Conservation (phyloP, 2,888 invertebrate species). For the Zele albiditarsus region DNA sequence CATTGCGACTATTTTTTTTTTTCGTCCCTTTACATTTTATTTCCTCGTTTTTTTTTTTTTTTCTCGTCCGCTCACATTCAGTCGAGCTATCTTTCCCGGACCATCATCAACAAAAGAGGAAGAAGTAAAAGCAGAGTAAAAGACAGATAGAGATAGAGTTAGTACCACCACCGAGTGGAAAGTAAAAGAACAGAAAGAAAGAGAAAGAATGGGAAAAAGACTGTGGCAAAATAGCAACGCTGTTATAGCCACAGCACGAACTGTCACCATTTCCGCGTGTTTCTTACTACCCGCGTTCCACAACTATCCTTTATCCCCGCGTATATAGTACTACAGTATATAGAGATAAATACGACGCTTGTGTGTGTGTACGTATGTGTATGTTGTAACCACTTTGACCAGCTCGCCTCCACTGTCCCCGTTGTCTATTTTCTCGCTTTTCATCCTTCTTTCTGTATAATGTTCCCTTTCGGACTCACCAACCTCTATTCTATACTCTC, state of each 20-base stretch:
- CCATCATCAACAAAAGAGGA: conserved; percentile 44
- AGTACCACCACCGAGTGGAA: conserved; percentile 11
- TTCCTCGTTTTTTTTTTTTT: conserved; percentile 19
- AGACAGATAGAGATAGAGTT: conserved; percentile 43
- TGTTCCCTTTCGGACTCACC: conserved; percentile 12
- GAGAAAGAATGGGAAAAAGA: conserved; percentile 47
- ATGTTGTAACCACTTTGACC: conserved; percentile 32
- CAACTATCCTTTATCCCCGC: conserved; percentile 48
- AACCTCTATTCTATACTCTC: conserved; percentile 33
- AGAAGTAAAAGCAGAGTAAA: conserved; percentile 51
- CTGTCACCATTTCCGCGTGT: conserved; percentile 71
- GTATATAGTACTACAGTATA: conserved; percentile 22
- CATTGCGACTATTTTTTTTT: conserved; percentile 7
- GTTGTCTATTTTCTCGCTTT: conserved; percentile 26
- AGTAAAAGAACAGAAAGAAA: conserved; percentile 43
- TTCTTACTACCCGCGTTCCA: conserved; percentile 61
- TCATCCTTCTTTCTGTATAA: conserved; percentile 6
- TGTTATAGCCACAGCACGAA: conserved; percentile 69
- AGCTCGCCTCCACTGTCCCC: conserved; percentile 20
- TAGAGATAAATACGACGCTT: conserved; percentile 46
- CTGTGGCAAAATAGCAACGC: conserved; percentile 68
- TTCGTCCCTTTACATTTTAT: background rate
- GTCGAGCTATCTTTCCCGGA: conserved; percentile 20
- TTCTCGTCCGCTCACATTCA: background rate
- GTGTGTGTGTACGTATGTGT: conserved; percentile 49